Percentiles rank a stretch among this genome's conserved stretches.
phyloP scores from a whole-genome alignment of 2,113 vertebrate species.

The Rana temporaria region DNA sequence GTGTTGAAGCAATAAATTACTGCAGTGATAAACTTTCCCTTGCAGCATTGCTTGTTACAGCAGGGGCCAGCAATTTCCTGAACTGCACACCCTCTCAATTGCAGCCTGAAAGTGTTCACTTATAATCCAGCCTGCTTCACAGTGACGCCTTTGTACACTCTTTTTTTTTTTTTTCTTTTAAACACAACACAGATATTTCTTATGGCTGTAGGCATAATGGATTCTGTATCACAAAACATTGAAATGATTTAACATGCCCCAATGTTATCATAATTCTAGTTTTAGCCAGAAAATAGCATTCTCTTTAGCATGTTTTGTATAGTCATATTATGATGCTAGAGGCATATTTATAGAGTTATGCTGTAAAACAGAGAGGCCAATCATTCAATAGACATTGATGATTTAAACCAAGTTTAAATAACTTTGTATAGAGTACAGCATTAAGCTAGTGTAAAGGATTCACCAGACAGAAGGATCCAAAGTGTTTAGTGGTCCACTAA shows the following conservation, averaged over 20 bases:
- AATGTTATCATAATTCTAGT: conserved; percentile 61
- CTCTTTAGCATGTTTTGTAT: neutral
- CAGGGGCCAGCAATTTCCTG: conserved; percentile 95
- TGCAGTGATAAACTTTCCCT: conserved; percentile 86
- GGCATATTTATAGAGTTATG: no score
- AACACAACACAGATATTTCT: conserved; percentile 77
- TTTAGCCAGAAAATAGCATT: neutral
- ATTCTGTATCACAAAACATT: conserved; percentile 70
- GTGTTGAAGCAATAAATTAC: conserved; percentile 96
- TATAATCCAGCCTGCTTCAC: conserved; percentile 77
- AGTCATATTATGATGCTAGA: neutral
- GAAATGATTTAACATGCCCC: conserved; percentile 66
- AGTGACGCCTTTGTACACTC: conserved; percentile 87
- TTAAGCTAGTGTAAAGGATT: no score
- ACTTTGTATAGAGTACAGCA: no score
- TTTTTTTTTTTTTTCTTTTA: neutral
- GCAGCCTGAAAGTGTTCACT: conserved; percentile 87
- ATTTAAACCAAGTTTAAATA: no score
- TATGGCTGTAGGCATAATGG: conserved; percentile 72
- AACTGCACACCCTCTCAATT: conserved; percentile 91
- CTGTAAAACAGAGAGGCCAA: no score
- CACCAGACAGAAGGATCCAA: no score
- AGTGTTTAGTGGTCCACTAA: no score
- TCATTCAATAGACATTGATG: no score
- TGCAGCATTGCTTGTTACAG: conserved; percentile 87